phyloP scores from a whole-genome alignment of 2,797 vertebrate genomes.

The Poeciliopsis infans region DNA sequence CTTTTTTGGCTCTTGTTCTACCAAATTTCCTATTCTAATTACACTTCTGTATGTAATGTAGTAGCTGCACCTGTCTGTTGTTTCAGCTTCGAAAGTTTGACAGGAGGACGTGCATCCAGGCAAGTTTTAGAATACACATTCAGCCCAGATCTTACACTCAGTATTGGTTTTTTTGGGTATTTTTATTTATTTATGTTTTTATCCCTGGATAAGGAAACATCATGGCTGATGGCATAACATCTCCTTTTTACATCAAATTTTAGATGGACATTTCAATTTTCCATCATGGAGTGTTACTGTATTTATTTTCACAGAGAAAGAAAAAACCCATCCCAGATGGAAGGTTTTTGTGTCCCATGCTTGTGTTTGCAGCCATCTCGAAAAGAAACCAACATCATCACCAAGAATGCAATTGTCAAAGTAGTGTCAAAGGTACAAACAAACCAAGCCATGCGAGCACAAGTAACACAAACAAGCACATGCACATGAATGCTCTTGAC shows the following conservation, averaged over 20 bases:
- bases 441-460: slow-evolving; percentile 48
- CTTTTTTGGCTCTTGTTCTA: slow-evolving; percentile 23
- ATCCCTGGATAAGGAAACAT: not conserved
- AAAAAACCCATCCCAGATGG: not conserved
- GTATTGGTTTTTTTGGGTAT: not conserved
- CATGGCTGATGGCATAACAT: not conserved
- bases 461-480: slow-evolving; percentile 31
- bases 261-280: not conserved
- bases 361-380: slow-evolving; percentile 25
- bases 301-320: not conserved
- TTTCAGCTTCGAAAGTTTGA: slow-evolving; percentile 30
- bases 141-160: slow-evolving; percentile 24
- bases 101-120: slow-evolving; percentile 29
- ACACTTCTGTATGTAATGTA: slow-evolving; percentile 55
- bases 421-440: slow-evolving; percentile 67
- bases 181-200: not conserved
- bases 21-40: slow-evolving; percentile 53
- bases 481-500: slow-evolving; percentile 42
- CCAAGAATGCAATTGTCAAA: slow-evolving; percentile 76
- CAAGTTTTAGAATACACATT: slow-evolving; percentile 44
- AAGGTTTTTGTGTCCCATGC: not conserved
- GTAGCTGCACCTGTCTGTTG: slow-evolving; percentile 52
- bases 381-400: slow-evolving; percentile 52
- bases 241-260: not conserved
- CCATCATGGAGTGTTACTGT: not conserved